Evolutionary conservation across 2,888 invertebrate species (phyloP).

Genomic region (Sycophila texana): DNA sequence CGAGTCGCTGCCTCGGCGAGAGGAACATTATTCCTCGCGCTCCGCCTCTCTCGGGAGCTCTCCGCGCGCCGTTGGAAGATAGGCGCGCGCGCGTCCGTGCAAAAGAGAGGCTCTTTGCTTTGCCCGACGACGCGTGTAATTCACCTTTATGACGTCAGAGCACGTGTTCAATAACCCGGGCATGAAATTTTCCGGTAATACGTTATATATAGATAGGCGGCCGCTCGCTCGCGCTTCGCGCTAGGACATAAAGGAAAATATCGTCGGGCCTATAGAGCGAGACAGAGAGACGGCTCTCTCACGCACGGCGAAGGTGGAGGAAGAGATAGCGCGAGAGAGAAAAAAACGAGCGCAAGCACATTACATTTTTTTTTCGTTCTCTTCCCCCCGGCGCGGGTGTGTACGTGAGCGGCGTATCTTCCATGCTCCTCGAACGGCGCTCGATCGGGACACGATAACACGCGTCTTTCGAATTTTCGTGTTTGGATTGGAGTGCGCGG

Average conservation of each 20-base stretch:
- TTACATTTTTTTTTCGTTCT: background rate
- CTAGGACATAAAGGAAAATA: constrained; percentile 18
- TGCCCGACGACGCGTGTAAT: constrained; percentile 72
- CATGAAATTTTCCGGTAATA: constrained; percentile 55
- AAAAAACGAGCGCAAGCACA: background rate
- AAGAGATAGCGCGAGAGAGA: constrained; percentile 3
- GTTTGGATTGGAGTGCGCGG: constrained; percentile 9
- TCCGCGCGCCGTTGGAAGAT: background rate
- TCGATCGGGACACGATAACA: background rate
- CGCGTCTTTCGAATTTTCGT: background rate
- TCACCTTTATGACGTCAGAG: constrained; percentile 73
- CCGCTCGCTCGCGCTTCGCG: background rate
- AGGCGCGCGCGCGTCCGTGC: constrained; percentile 1
- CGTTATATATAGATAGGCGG: constrained; percentile 46
- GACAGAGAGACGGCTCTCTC: background rate
- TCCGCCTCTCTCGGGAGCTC: background rate
- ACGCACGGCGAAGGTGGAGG: background rate
- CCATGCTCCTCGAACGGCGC: background rate
- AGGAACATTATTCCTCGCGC: background rate
- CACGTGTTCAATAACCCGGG: constrained; percentile 58
- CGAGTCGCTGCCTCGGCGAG: background rate
- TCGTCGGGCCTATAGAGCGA: background rate
- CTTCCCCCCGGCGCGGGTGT: background rate
- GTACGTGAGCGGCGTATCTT: background rate
- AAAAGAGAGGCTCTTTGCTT: constrained; percentile 65